phyloP scores from a whole-genome alignment of 2,797 vertebrate genomes.

The Atherinosoma microstoma region DNA sequence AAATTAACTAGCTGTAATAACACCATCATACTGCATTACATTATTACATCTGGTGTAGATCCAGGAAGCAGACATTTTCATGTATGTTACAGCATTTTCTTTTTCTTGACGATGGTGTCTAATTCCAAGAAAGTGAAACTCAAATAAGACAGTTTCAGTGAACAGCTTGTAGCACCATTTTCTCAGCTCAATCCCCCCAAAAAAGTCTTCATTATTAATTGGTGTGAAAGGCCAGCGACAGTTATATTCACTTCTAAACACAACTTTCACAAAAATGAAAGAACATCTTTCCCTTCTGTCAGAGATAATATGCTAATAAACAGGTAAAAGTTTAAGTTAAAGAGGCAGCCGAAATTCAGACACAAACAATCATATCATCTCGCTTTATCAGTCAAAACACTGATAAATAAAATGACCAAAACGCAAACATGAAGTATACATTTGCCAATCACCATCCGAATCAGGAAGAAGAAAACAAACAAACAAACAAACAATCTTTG shows the following conservation, averaged over 20 bases:
- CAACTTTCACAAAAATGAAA: conserved; percentile 31
- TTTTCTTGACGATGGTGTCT: conserved; percentile 18
- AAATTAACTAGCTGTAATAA: conserved; percentile 15
- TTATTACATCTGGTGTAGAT: neutral
- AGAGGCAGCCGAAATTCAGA: neutral
- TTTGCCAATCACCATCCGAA: neutral
- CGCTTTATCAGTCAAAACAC: neutral
- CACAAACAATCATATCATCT: neutral
- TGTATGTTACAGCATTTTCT: conserved; percentile 2
- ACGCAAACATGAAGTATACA: neutral
- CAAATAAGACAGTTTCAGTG: conserved; percentile 27
- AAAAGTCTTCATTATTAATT: conserved; percentile 35
- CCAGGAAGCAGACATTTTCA: neutral
- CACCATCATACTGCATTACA: neutral
- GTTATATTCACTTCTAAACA: conserved; percentile 18
- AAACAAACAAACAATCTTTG: no score
- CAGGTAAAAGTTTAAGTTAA: neutral
- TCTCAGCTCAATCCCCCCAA: conserved; percentile 24
- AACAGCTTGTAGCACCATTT: conserved; percentile 18
- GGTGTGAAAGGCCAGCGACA: conserved; percentile 7
- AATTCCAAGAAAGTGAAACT: conserved; percentile 20
- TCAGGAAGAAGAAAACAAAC: neutral
- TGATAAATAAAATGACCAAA: neutral
- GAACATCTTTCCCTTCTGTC: conserved; percentile 4
- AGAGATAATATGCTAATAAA: neutral